phyloP scores from a whole-genome alignment of 2,113 vertebrate species.

The Pseudopodoces humilis region DNA sequence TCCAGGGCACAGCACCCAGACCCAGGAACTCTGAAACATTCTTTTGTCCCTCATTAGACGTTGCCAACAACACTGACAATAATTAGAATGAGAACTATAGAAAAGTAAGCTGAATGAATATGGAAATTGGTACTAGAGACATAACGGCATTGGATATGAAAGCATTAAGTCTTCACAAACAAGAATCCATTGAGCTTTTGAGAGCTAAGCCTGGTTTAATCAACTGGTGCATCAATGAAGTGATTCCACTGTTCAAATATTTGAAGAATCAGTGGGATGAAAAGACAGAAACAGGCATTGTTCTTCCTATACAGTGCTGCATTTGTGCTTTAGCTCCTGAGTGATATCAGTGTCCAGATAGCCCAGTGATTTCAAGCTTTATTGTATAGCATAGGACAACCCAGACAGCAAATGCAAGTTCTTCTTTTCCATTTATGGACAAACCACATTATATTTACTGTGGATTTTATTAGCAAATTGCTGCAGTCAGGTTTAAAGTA shows the following conservation, averaged over 20 bases:
- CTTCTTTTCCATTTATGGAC: neutral
- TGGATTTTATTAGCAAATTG: neutral
- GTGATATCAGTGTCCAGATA: neutral
- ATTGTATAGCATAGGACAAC: neutral
- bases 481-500: neutral
- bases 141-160: neutral
- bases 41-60: neutral
- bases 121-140: neutral
- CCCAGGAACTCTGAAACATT: neutral
- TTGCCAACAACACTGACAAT: neutral
- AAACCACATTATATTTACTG: neutral
- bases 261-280: neutral
- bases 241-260: conserved; percentile 26
- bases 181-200: conserved; percentile 34
- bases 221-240: conserved; percentile 27
- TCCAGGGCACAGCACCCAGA: neutral
- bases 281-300: conserved; percentile 1
- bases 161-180: conserved; percentile 5
- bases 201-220: conserved; percentile 45
- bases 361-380: neutral
- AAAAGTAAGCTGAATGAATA: conserved; percentile 12
- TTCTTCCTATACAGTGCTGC: neutral
- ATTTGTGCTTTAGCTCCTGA: neutral
- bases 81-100: neutral
- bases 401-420: neutral